Base-by-base conservation (phyloP, 2,888 invertebrate species). In the Ichneumoninae sp. region DNA sequence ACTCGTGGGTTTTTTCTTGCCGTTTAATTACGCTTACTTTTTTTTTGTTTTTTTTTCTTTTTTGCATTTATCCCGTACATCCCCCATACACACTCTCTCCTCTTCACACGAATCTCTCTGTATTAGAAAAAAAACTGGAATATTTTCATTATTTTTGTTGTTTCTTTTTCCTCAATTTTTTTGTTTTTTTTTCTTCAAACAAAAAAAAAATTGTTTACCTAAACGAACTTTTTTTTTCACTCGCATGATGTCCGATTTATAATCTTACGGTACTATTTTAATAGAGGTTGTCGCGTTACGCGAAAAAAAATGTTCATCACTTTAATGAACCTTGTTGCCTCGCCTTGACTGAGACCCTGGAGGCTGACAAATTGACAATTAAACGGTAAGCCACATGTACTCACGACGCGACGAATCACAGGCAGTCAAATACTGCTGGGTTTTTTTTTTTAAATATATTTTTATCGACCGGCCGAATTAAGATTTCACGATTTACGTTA, bases 121-220 rank as follows among this genome's bases (percentile, higher is more conserved):
- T 76, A 84, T 89, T 88, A 88, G 85, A 90, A 91, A 90, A 84
- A 84, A 90, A 87, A 88, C 84, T 87, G 87, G 86, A 88, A 89
- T 87, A 88, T 89, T 87, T 57, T 13, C 7, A 16, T 16, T n/a
- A 47, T 78, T 26, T 81, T 78, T 76, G 69, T 54, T 50, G n/a
- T 50, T 69, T 68, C 10, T 60, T 22, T 65, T 52, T n/a, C 36
- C 4, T 66, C 30, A 60, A 33, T 50, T 26, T 26, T 13, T 65
- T 65, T 60, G 7, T 69, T 68, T 50, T 10, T 52, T 8, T 40
- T 8, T 40, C 10, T 40, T 2, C 8, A 40, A 40, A 40, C 7
- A 40, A 40, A 40, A 40, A 40, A 40, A 40, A 10, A 5, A 7
- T 60, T 19, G 83, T 87, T 80, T 80, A 84, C 82, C 16, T 1